phyloP scores from a whole-genome alignment of 64 coral and sea anemone genomes.

The Trachythela sp. region DNA sequence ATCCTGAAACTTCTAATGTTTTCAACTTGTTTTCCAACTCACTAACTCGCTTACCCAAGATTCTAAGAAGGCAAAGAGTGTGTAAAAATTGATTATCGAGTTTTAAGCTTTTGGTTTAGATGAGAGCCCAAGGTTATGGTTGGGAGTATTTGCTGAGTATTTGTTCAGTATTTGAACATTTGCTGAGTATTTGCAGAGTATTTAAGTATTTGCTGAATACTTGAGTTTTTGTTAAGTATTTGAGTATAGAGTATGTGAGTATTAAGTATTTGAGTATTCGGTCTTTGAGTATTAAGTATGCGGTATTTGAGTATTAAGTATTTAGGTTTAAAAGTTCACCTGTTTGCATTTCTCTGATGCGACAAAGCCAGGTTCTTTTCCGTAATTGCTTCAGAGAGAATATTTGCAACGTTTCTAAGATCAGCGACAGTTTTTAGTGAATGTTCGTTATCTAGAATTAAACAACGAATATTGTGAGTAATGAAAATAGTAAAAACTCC shows the following conservation, averaged over 20 bases:
- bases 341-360: constrained; percentile 91
- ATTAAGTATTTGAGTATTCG: no score
- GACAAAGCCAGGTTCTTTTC: constrained; percentile 88
- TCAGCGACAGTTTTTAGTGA: constrained; percentile 66
- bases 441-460: not conserved
- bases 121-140: no score
- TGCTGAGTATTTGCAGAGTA: no score
- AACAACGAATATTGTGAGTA: not conserved
- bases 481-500: not conserved
- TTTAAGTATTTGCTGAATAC: no score
- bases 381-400: constrained; percentile 79
- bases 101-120: no score
- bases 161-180: no score
- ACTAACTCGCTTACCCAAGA: constrained; percentile 9
- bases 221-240: no score
- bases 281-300: no score
- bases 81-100: no score
- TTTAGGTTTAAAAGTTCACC: no score
- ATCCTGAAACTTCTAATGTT: constrained; percentile 15
- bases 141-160: not conserved
- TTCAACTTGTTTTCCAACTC: constrained; percentile 19
- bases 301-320: no score
- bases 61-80: not conserved
- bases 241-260: no score
- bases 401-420: constrained; percentile 77